Evolutionary conservation across 1,140 invertebrate genomes (phyloP).

Genomic region (Pseudomyrmex concolor): DNA sequence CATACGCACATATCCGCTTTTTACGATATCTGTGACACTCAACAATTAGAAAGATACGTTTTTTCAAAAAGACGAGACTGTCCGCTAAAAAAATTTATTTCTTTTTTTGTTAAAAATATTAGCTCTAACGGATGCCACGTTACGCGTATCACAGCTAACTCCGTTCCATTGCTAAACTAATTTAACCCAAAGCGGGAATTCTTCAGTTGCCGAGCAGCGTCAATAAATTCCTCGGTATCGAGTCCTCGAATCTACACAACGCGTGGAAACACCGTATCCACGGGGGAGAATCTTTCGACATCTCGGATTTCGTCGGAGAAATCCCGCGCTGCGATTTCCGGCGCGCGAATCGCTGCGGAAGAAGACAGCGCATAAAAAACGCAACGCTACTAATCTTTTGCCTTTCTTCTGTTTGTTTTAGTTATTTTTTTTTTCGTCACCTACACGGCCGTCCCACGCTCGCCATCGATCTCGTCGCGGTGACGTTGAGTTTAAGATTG

Average conservation of each 20-base stretch:
- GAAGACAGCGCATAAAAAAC: background rate
- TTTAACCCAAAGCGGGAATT: conserved; percentile 43
- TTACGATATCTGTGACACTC: too few relatives aligned
- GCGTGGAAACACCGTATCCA: conserved; percentile 5
- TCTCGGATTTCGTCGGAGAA: conserved; percentile 66
- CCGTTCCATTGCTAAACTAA: background rate
- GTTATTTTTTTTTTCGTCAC: conserved; percentile 52
- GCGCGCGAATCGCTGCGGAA: background rate
- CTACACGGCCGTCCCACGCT: conserved; percentile 9
- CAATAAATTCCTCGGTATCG: conserved; percentile 69
- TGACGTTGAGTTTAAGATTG: conserved; percentile 57
- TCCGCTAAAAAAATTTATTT: background rate
- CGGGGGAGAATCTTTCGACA: conserved; percentile 22
- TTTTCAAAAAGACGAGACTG: background rate
- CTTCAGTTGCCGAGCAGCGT: conserved; percentile 29
- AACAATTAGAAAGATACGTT: background rate
- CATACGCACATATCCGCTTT: too few relatives aligned
- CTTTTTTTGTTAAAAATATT: background rate
- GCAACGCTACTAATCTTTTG: conserved; percentile 30
- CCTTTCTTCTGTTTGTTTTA: too few relatives aligned
- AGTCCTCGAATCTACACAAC: conserved; percentile 56
- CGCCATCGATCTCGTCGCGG: conserved; percentile 63
- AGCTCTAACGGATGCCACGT: background rate
- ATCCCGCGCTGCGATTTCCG: conserved; percentile 64
- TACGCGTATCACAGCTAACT: background rate